Evolutionary conservation across 1,140 invertebrate genomes (phyloP), one percentile per base, ranked within the genome.

Genomic region (Drosophila ficusphila): DNA sequence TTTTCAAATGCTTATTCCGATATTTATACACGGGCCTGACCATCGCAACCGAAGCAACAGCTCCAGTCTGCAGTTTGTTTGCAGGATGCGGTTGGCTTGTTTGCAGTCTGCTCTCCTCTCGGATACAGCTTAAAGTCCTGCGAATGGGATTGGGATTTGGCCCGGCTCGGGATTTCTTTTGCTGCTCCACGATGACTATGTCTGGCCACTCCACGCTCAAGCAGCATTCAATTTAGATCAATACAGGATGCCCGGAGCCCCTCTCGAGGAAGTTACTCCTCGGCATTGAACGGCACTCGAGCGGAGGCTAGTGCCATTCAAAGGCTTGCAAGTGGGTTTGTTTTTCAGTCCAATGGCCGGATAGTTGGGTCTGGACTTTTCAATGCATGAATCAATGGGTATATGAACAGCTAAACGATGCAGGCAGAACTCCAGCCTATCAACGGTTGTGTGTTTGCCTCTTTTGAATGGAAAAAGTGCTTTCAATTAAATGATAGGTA

Each of bases 1-100:
- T 86, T 88, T 82, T 61, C 82, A 75, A 81, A 88, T 88, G 82
- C 62, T 86, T 86, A 86, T 86, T 64, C 64, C 74, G 77, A 86
- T 86, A 86, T 86, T 86, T 86, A 86, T 86, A 77, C 76, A 77
- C 54, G 60, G 49, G 68, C 82, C 75, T 57, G 81, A 64, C 75
- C 79, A 67, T 42, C 70, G 47, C 57, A 54, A 41, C 46, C 27
- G 38, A 25, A 65, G 58, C 57, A 71, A 33, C 56, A 82, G 61
- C 12, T 31, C 27, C 38, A 49, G 31, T 33, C 27, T 49, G 61
- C 71, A 79, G 65, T 72, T 68, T 86, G 81, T 79, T 86, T 86
- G 82, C 68, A 65, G 82, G 52, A 82, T 86, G 82, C 69, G 82
- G 79, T 85, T 77, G 81, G 46, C 54, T 62, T 85, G 72, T 85